Percentiles rank a stretch among this genome's conserved stretches.
phyloP scores from a whole-genome alignment of 1,140 invertebrate genomes.

The Vanessa tameamea region DNA sequence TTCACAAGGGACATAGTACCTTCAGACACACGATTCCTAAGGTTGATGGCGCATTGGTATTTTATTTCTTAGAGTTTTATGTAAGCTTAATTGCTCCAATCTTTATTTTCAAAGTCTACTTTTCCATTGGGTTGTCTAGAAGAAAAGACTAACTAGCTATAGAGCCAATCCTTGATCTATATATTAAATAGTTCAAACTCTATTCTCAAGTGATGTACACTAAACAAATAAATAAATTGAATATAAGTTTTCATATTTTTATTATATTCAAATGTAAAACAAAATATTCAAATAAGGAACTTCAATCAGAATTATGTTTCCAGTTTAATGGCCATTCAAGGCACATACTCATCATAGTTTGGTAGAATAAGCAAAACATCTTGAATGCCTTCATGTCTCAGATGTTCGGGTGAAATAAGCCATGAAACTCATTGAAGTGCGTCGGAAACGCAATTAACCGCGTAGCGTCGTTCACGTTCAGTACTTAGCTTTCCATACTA shows the following conservation, averaged over 20 bases:
- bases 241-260: not conserved
- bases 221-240: no score
- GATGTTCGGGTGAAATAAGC: conserved; percentile 34
- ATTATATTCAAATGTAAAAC: not conserved
- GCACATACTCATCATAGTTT: not conserved
- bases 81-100: no score
- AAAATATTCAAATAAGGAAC: not conserved
- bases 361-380: conserved; percentile 13
- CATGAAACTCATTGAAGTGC: conserved; percentile 29
- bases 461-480: conserved; percentile 15
- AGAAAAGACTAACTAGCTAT: no score
- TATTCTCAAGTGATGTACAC: no score
- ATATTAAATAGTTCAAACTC: no score
- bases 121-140: no score
- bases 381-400: conserved; percentile 20
- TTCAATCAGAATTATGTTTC: not conserved
- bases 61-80: no score
- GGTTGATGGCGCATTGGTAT: no score
- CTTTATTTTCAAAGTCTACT: no score
- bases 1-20: no score
- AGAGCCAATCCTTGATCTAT: no score
- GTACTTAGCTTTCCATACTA: conserved; percentile 3
- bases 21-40: no score
- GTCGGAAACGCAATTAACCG: conserved; percentile 33
- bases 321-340: not conserved